Percentiles rank a stretch among this genome's conserved stretches.
Conservation (phyloP, 2,888 invertebrate species). For the Lysandra bellargus region DNA sequence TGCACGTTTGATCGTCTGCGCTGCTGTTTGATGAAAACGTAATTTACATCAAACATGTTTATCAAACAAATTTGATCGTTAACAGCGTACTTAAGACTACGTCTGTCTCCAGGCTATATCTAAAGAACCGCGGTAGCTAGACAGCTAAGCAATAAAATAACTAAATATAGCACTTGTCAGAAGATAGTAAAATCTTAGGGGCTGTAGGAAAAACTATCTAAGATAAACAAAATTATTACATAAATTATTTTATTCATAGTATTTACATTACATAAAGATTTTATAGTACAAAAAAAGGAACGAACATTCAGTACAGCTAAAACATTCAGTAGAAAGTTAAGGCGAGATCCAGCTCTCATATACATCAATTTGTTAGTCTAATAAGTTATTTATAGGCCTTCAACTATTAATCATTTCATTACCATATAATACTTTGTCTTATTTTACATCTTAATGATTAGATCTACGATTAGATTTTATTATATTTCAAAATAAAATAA, state of each 20-base stretch:
- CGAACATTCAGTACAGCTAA: conserved; percentile 1
- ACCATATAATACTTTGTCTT: background rate
- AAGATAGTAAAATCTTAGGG: too few relatives aligned
- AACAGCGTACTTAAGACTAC: too few relatives aligned
- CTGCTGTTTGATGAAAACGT: too few relatives aligned
- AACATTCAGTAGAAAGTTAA: conserved; percentile 18
- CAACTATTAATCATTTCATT: background rate
- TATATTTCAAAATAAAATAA: background rate
- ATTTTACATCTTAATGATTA: background rate
- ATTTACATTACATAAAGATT: conserved; percentile 28
- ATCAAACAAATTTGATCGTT: too few relatives aligned
- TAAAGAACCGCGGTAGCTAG: too few relatives aligned
- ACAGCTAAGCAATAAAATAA: too few relatives aligned
- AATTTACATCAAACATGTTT: too few relatives aligned
- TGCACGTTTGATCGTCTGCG: too few relatives aligned
- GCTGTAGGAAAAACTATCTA: background rate
- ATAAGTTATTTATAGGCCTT: conserved; percentile 11
- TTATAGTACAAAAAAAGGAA: conserved; percentile 31
- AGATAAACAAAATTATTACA: background rate
- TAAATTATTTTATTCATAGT: conserved; percentile 18
- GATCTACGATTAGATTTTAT: background rate
- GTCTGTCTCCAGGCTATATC: too few relatives aligned
- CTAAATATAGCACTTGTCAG: too few relatives aligned
- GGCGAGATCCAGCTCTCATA: conserved; percentile 28
- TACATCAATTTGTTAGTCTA: conserved; percentile 16